A percentile compares a stretch with the other conserved stretches of the same genome.
Evolutionary conservation across 1,140 invertebrate species (phyloP).

Genomic region (Meloidogyne exigua): DNA sequence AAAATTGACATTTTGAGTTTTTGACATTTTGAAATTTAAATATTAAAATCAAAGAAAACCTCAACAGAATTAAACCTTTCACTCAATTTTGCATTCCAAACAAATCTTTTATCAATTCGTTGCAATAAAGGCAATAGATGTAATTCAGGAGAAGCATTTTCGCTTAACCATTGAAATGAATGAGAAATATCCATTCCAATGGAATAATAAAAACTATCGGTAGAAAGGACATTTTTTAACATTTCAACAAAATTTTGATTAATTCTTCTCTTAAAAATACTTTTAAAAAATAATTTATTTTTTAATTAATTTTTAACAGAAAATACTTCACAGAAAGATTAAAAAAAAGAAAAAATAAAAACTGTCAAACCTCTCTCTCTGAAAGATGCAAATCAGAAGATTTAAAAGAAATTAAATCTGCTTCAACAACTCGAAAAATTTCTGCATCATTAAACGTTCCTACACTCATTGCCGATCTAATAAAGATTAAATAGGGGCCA

Average conservation of each 20-base stretch:
- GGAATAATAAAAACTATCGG: conserved; percentile 84
- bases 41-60: background rate
- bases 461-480: conserved; percentile 79
- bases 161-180: conserved; percentile 67
- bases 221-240: conserved; percentile 75
- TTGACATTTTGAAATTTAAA: too few species aligned
- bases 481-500: conserved; percentile 74
- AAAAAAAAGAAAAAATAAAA: too few species aligned
- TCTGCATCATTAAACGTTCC: conserved; percentile 81
- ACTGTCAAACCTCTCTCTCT: conserved; percentile 72
- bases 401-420: conserved; percentile 82
- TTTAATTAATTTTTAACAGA: too few species aligned
- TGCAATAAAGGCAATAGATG: conserved; percentile 69
- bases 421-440: conserved; percentile 79
- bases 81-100: conserved; percentile 23
- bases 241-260: conserved; percentile 79
- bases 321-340: too few species aligned
- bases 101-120: conserved; percentile 19
- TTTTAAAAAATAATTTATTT: background rate
- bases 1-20: too few species aligned
- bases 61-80: conserved; percentile 3
- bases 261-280: conserved; percentile 32
- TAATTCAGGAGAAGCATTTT: conserved; percentile 83
- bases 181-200: conserved; percentile 90
- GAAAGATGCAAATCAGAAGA: conserved; percentile 78